phyloP scores from a whole-genome alignment of 2,888 invertebrate species.

The Catotricha subobsoleta region DNA sequence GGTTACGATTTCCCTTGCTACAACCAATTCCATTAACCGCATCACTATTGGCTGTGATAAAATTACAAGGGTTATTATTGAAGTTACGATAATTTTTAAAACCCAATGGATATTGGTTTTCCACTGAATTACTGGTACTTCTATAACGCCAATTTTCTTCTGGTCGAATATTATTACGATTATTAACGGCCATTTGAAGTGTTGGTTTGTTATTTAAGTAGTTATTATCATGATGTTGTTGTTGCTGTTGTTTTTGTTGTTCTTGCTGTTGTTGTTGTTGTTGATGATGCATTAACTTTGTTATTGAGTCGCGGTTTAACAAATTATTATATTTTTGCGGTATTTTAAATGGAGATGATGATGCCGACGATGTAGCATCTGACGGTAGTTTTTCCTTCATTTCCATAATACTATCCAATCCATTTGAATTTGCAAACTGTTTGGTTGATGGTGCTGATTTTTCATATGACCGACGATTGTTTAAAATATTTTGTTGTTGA shows the following conservation, averaged over 20 bases:
- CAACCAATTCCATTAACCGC: not conserved
- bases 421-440: conserved; percentile 2
- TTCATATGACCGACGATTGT: conserved; percentile 3
- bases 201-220: not conserved
- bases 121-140: conserved; percentile 11
- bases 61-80: not conserved
- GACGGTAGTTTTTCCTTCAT: conserved; percentile 26
- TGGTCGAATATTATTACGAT: conserved; percentile 10
- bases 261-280: too few species aligned
- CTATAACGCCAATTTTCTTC: conserved; percentile 26
- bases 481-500: not conserved
- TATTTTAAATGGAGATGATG: conserved; percentile 2
- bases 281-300: too few species aligned
- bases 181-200: not conserved
- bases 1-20: not conserved
- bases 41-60: not conserved
- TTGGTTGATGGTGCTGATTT: not conserved
- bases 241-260: not conserved
- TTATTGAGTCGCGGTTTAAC: too few species aligned
- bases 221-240: not conserved
- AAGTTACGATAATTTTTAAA: conserved; percentile 4
- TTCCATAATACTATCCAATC: conserved; percentile 28
- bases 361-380: not conserved
- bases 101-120: conserved; percentile 10
- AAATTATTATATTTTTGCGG: conserved; percentile 2